phyloP scores from a whole-genome alignment of 2,797 vertebrate species.

The Enteromius unitaeniatus region DNA sequence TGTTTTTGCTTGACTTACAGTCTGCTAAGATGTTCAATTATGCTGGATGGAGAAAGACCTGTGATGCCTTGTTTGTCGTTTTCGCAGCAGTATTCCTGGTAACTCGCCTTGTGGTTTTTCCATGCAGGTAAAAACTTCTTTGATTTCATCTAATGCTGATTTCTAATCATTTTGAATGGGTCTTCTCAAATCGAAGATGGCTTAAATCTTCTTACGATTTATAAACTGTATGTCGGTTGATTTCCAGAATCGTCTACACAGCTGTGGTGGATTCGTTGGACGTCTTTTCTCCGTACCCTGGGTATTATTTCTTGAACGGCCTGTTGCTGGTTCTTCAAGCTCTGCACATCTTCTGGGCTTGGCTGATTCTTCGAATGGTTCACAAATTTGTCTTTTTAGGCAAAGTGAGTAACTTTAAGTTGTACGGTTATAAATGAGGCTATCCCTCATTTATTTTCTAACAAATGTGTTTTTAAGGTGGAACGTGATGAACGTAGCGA shows the following conservation, averaged over 20 bases:
- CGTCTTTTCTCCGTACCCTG: conserved; percentile 83
- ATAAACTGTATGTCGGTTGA: neutral
- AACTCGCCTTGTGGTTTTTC: conserved; percentile 86
- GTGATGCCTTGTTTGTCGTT: conserved; percentile 84
- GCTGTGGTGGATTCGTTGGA: conserved; percentile 83
- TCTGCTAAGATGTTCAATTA: conserved; percentile 91
- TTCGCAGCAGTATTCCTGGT: conserved; percentile 86
- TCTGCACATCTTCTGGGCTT: conserved; percentile 93
- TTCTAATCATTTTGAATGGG: neutral
- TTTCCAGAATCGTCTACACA: conserved; percentile 85
- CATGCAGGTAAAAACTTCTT: conserved; percentile 79
- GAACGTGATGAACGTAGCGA: conserved; percentile 91
- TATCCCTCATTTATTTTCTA: neutral
- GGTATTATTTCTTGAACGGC: conserved; percentile 90
- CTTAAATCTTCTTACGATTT: neutral
- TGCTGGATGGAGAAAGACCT: conserved; percentile 82
- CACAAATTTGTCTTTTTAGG: conserved; percentile 83
- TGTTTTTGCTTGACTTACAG: conserved; percentile 67
- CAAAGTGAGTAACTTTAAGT: conserved; percentile 77
- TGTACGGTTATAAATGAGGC: neutral
- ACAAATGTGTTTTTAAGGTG: conserved; percentile 75
- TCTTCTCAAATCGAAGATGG: neutral
- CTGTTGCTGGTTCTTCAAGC: conserved; percentile 86
- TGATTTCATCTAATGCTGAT: neutral
- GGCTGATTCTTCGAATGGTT: conserved; percentile 91